A percentile compares a stretch with the other conserved stretches of the same genome.
phyloP scores from a whole-genome alignment of 2,888 invertebrate species.

The Tetrapedia diversipes region DNA sequence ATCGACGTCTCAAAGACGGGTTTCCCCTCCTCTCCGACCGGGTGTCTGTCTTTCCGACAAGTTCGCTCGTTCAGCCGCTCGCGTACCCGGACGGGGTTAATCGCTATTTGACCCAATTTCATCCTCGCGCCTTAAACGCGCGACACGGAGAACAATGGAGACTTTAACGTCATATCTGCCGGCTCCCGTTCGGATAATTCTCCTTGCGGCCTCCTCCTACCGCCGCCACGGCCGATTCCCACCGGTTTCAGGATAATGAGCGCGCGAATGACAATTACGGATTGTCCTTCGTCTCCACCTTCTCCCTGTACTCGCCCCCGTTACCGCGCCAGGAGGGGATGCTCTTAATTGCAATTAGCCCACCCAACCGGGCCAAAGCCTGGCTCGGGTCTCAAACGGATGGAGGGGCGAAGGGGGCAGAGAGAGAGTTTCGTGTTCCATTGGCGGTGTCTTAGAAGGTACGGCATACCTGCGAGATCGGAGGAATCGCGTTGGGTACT shows the following conservation, averaged over 20 bases:
- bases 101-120: conserved; percentile 82
- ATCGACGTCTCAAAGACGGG: conserved; percentile 44
- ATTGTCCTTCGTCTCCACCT: conserved; percentile 60
- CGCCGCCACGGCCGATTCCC: conserved; percentile 50
- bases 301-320: conserved; percentile 51
- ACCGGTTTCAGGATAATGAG: conserved; percentile 66
- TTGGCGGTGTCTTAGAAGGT: not conserved
- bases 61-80: conserved; percentile 64
- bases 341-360: conserved; percentile 69
- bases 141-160: conserved; percentile 77
- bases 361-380: conserved; percentile 28
- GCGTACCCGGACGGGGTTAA: conserved; percentile 78
- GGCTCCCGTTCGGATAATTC: conserved; percentile 55
- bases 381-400: conserved; percentile 19
- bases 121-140: conserved; percentile 78
- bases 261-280: conserved; percentile 64
- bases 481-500: not conserved
- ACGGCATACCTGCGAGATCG: not conserved
- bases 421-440: not conserved
- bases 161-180: conserved; percentile 72
- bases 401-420: no score
- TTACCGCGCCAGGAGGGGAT: conserved; percentile 16
- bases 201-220: conserved; percentile 43
- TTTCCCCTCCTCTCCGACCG: not conserved
- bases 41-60: conserved; percentile 60